phyloP scores from a whole-genome alignment of 2,888 invertebrate genomes.

The Dugesia japonica region DNA sequence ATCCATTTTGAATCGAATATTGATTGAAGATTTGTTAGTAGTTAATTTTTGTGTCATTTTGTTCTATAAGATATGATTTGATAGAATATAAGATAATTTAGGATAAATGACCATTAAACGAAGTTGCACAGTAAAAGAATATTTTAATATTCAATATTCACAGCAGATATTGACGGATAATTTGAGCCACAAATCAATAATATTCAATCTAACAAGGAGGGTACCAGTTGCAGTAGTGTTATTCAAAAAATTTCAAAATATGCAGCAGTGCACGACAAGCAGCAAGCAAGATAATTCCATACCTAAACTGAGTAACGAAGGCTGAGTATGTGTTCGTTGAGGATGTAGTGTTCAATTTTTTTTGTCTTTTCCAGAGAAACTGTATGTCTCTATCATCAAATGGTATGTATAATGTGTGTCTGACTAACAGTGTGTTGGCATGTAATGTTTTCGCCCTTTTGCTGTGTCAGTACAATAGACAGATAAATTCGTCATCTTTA shows the following conservation, averaged over 20 bases:
- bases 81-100: background rate
- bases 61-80: background rate
- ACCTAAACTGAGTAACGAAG: conserved; percentile 16
- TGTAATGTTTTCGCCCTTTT: conserved; percentile 4
- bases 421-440: background rate
- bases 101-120: background rate
- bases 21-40: background rate
- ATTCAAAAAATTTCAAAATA: conserved; percentile 16
- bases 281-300: conserved; percentile 20
- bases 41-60: conserved; percentile 1
- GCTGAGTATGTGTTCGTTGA: conserved; percentile 16
- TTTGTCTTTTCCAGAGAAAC: conserved; percentile 9
- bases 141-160: background rate
- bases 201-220: conserved; percentile 20
- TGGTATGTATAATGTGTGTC: background rate
- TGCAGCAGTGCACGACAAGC: conserved; percentile 3
- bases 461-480: conserved; percentile 15
- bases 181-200: conserved; percentile 20
- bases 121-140: background rate
- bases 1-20: conserved; percentile 1
- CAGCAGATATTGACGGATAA: conserved; percentile 16
- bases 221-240: conserved; percentile 20
- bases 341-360: conserved; percentile 11
- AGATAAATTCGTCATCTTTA: conserved; percentile 15
- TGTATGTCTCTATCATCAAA: background rate